Percentiles rank a stretch among this genome's conserved stretches.
Conservation (phyloP, 2,888 invertebrate species). For the Sarcophaga subvicina region DNA sequence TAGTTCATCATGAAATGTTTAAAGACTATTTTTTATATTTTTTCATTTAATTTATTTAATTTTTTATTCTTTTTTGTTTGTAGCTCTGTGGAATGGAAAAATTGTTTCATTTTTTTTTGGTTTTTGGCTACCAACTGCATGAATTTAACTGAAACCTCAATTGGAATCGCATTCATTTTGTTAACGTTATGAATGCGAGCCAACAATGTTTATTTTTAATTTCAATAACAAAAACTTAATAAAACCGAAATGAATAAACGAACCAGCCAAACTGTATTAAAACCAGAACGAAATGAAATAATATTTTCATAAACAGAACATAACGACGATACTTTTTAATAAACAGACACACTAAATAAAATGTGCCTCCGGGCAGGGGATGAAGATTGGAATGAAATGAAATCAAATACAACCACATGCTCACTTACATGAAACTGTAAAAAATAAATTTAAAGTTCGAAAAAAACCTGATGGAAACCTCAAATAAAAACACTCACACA, state of each 20-base stretch:
- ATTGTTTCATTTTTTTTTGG: background rate
- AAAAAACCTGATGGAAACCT: no score
- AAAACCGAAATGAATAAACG: slow-evolving; percentile 20
- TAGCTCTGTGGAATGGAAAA: background rate
- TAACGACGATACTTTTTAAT: slow-evolving; percentile 3
- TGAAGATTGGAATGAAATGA: background rate
- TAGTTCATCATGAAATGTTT: slow-evolving; percentile 29
- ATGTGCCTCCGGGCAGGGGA: background rate
- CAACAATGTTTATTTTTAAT: slow-evolving; percentile 53
- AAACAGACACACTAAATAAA: slow-evolving; percentile 18
- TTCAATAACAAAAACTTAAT: slow-evolving; percentile 48
- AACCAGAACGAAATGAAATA: slow-evolving; percentile 24
- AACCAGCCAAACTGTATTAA: background rate
- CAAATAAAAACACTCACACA: no score
- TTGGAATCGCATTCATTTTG: slow-evolving; percentile 36
- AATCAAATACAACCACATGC: background rate
- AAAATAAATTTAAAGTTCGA: no score
- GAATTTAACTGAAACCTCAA: slow-evolving; percentile 4
- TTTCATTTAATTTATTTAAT: background rate
- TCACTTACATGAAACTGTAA: background rate
- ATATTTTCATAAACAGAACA: slow-evolving; percentile 16
- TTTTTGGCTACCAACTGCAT: slow-evolving; percentile 22
- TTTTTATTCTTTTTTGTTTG: background rate
- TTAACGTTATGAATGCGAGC: slow-evolving; percentile 18
- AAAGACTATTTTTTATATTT: background rate